Evolutionary conservation across 1,140 invertebrate genomes (phyloP), one percentile per base, ranked within the genome.

Genomic region (Zaprionus ghesquierei): DNA sequence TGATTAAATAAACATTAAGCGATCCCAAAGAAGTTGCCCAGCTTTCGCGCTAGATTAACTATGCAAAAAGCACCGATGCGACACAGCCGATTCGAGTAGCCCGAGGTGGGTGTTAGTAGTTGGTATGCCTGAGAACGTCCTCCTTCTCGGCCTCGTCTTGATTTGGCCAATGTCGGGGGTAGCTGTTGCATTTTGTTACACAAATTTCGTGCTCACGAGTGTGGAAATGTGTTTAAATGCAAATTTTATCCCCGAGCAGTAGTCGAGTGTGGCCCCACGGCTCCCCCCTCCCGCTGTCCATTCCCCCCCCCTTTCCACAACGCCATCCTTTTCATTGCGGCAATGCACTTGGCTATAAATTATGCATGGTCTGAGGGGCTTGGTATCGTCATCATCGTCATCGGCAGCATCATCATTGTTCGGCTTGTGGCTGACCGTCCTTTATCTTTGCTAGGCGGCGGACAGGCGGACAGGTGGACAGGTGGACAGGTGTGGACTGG

Each of bases 181-280:
- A 46, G 41, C 35, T 49, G 27, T 27, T 66, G 55, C 55, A 72
- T 54, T 41, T 59, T 68, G 63, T 60, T 68, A 66, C 62, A 68
- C 64, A 69, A 68, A 79, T 82, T 84, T 65, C 64, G 56, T 68
- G 75, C 80, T 81, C 80, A 84, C 62, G 70, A 81, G 80, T 81
- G 79, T 84, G 75, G 73, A 84, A 71, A 73, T 82, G 79, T 81
- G 79, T 71, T 77, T 65, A 84, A 81, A 84, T 81, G 79, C 76
- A 79, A 75, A 81, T 81, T 68, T 77, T 18, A 25, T 33, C 70
- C 25, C 20, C n/a, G 56, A 54, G 25, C 49, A 27, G 22, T 38
- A 49, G 31, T 15, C 20, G 23, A 12, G 20, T n/a, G 22, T 44
- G 20, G 33, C 12, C 18, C 4, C 29, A 20, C 1, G 13, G 13